Evolutionary conservation across 2,797 vertebrate genomes (phyloP).

Genomic region (Dendrocincla fuliginosa): DNA sequence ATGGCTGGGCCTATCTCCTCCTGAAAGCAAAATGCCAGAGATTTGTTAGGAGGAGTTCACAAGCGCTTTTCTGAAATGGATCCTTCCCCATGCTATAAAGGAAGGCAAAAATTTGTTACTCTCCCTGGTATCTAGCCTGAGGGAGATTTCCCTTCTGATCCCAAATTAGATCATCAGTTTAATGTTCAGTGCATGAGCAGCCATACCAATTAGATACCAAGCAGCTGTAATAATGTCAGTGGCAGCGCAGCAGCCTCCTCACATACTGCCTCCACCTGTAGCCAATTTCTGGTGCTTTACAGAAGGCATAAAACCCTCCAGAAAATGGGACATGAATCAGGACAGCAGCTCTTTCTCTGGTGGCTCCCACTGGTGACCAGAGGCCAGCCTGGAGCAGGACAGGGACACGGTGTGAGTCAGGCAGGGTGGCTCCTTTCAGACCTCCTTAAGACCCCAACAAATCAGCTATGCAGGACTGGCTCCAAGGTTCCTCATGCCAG

Average conservation of each 20-base stretch:
- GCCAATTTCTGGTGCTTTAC: conserved; percentile 11
- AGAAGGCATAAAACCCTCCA: neutral
- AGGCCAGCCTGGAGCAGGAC: neutral
- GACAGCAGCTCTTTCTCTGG: neutral
- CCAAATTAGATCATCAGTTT: conserved; percentile 63
- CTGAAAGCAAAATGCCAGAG: neutral
- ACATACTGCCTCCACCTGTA: conserved; percentile 21
- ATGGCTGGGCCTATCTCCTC: neutral
- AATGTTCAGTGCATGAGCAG: conserved; percentile 61
- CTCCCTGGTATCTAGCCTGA: conserved; percentile 38
- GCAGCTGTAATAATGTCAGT: conserved; percentile 30
- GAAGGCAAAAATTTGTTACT: conserved; percentile 12
- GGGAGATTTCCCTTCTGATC: conserved; percentile 64
- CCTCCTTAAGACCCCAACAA: neutral
- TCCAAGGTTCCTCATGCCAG: neutral
- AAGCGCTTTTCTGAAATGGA: conserved; percentile 11
- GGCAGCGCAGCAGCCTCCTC: conserved; percentile 21
- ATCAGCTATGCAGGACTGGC: neutral
- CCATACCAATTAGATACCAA: conserved; percentile 55
- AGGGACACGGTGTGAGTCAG: neutral
- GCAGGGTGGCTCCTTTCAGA: neutral
- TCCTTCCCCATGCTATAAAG: neutral
- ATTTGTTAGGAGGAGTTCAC: neutral
- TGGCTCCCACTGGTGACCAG: neutral
- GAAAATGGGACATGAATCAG: neutral